Percentiles rank a stretch among this genome's conserved stretches.
Conservation (phyloP, 2,888 invertebrate species). For the Brenthis ino region DNA sequence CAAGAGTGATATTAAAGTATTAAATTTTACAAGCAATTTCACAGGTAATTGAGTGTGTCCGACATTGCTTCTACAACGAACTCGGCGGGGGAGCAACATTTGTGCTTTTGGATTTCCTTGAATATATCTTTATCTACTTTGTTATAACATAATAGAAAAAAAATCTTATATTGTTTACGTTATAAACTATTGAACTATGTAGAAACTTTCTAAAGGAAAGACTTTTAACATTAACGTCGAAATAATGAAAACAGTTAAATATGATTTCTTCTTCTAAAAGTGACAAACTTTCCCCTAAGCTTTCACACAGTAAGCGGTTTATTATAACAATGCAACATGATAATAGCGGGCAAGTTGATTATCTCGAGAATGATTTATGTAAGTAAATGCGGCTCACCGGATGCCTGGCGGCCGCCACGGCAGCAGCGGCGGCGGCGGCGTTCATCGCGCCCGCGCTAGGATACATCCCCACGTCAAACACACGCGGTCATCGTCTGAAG, state of each 20-base stretch:
- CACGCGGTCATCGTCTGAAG: conserved; percentile 69
- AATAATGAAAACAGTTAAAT: conserved; percentile 28
- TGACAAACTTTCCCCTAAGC: conserved; percentile 38
- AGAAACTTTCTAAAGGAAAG: neutral
- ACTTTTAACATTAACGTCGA: conserved; percentile 5
- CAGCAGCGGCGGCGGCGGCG: conserved; percentile 92
- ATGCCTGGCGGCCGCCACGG: conserved; percentile 92
- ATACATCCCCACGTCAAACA: conserved; percentile 88
- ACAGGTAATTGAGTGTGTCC: conserved; percentile 70
- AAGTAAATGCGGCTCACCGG: conserved; percentile 84
- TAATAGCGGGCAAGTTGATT: conserved; percentile 38
- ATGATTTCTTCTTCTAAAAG: conserved; percentile 18
- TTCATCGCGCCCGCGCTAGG: conserved; percentile 92
- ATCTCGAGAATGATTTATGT: conserved; percentile 43
- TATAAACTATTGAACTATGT: neutral
- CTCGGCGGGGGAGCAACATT: conserved; percentile 50
- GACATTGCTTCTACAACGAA: conserved; percentile 52
- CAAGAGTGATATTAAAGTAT: conserved; percentile 43
- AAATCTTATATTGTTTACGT: neutral
- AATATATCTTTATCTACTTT: conserved; percentile 42
- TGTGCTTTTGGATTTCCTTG: conserved; percentile 51
- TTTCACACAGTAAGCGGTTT: conserved; percentile 43
- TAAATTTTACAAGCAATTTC: conserved; percentile 66
- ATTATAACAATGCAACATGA: conserved; percentile 39
- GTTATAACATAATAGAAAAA: conserved; percentile 1